Conservation (phyloP, 2,888 invertebrate species). For the Nymphalis urticae region DNA sequence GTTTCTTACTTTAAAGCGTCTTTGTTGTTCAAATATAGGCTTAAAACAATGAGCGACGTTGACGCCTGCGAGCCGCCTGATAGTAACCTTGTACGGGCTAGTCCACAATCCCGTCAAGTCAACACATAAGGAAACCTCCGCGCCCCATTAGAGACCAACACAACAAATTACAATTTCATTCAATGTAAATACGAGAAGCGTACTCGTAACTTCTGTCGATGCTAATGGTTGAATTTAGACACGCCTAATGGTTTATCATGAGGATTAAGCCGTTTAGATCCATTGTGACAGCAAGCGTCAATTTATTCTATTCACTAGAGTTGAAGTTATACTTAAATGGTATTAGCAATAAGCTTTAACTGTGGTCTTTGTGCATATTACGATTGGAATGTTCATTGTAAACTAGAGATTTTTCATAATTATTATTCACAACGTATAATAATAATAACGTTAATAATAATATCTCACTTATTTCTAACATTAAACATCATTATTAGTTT, state of each 20-base stretch:
- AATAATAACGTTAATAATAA: background rate
- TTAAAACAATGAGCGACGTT: slow-evolving; percentile 63
- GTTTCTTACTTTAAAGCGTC: slow-evolving; percentile 35
- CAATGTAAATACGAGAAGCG: slow-evolving; percentile 70
- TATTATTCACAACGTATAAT: slow-evolving; percentile 4
- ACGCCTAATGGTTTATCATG: slow-evolving; percentile 67
- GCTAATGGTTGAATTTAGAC: slow-evolving; percentile 69
- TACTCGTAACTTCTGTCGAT: slow-evolving; percentile 53
- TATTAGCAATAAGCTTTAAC: slow-evolving; percentile 38
- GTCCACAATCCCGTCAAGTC: slow-evolving; percentile 52
- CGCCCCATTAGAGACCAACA: slow-evolving; percentile 57
- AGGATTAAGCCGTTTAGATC: slow-evolving; percentile 66
- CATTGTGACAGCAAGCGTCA: slow-evolving; percentile 55
- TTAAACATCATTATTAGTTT: slow-evolving; percentile 15
- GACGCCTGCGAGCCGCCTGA: slow-evolving; percentile 52
- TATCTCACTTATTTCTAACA: slow-evolving; percentile 16
- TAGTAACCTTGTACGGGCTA: slow-evolving; percentile 56
- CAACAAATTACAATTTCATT: slow-evolving; percentile 78
- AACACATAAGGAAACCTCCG: slow-evolving; percentile 60
- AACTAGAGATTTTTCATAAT: slow-evolving; percentile 21
- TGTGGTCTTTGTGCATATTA: slow-evolving; percentile 35
- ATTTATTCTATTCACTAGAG: slow-evolving; percentile 51
- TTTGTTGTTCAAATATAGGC: slow-evolving; percentile 56
- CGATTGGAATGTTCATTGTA: slow-evolving; percentile 24
- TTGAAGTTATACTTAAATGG: slow-evolving; percentile 48